Conservation (phyloP, 1,140 invertebrate species). For the Drosophila sulfurigaster region DNA sequence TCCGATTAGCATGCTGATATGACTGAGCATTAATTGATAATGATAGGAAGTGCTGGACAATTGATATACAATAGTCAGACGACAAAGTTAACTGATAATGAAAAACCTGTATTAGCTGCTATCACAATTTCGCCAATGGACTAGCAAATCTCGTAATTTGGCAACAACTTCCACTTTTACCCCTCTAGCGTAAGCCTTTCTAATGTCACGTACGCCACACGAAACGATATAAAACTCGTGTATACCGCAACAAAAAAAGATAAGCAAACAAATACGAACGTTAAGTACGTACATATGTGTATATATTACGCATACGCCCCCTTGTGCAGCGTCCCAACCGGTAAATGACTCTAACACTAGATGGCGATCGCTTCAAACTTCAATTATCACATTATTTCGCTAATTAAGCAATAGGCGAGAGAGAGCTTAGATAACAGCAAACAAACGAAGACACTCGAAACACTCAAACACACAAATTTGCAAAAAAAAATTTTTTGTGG, state of each 20-base stretch:
- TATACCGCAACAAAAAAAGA: slow-evolving; percentile 57
- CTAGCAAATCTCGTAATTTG: slow-evolving; percentile 10
- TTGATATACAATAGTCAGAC: slow-evolving; percentile 14
- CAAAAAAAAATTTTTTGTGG: slow-evolving; percentile 43
- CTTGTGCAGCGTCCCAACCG: slow-evolving; percentile 1
- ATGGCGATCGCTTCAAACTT: slow-evolving; percentile 54
- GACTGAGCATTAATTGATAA: neutral
- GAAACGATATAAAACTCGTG: slow-evolving; percentile 58
- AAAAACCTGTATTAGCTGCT: neutral
- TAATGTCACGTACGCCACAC: slow-evolving; percentile 72
- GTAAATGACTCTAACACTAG: slow-evolving; percentile 31
- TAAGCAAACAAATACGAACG: slow-evolving; percentile 66
- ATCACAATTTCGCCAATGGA: slow-evolving; percentile 13
- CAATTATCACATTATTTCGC: slow-evolving; percentile 76
- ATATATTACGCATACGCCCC: slow-evolving; percentile 55
- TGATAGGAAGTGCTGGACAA: neutral
- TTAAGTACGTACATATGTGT: slow-evolving; percentile 26
- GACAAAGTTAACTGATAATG: slow-evolving; percentile 7
- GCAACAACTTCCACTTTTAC: neutral
- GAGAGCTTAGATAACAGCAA: slow-evolving; percentile 56
- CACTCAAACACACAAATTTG: slow-evolving; percentile 54
- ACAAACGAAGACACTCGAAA: slow-evolving; percentile 21
- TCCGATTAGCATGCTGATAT: neutral
- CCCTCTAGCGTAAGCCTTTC: slow-evolving; percentile 25
- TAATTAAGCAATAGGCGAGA: slow-evolving; percentile 56